Conservation (phyloP, 1,140 invertebrate species). For the Chironomus striatipennis region DNA sequence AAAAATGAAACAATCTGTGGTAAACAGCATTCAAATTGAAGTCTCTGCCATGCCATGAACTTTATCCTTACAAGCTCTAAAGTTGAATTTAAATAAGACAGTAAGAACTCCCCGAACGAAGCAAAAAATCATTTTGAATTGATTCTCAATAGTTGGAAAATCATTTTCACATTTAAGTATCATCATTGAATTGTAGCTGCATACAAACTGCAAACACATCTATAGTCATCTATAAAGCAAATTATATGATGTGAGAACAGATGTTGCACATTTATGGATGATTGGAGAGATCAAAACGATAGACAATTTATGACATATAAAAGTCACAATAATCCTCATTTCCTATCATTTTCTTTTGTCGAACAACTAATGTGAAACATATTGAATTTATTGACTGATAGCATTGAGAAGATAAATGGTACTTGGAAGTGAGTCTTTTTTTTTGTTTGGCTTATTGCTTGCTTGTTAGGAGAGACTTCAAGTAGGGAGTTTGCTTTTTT, state of each 20-base stretch:
- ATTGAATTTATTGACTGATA: constrained; percentile 14
- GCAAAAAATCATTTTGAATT: too few relatives aligned
- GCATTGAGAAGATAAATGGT: background rate
- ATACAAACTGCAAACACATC: background rate
- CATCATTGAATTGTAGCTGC: too few relatives aligned
- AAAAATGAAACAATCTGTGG: constrained; percentile 1
- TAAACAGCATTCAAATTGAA: too few relatives aligned
- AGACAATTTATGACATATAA: background rate
- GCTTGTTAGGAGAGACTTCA: too few relatives aligned
- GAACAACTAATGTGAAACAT: background rate
- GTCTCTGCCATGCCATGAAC: too few relatives aligned
- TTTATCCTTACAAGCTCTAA: too few relatives aligned
- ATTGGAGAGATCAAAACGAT: background rate
- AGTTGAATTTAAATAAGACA: too few relatives aligned
- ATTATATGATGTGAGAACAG: background rate
- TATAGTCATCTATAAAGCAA: background rate
- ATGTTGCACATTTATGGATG: background rate
- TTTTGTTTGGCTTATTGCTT: too few relatives aligned
- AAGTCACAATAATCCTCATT: background rate
- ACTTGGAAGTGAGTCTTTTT: background rate
- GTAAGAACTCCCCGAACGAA: too few relatives aligned
- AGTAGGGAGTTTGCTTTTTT: too few relatives aligned
- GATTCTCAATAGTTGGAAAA: too few relatives aligned
- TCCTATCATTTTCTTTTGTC: background rate
- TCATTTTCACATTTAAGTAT: background rate